Conservation (phyloP, 2,113 vertebrate species). For the Pionites leucogaster region DNA sequence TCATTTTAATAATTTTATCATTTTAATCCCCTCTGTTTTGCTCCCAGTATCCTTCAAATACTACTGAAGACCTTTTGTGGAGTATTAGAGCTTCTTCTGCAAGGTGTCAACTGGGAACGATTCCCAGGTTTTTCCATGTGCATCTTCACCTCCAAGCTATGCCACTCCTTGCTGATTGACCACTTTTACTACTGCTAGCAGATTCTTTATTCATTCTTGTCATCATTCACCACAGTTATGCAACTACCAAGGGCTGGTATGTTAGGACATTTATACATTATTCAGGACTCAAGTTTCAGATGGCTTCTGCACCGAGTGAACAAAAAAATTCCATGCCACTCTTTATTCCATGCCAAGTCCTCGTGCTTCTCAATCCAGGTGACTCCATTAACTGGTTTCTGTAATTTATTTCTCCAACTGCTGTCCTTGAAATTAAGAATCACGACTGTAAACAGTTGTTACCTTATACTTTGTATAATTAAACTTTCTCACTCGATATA, state of each 20-base stretch:
- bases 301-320: background rate
- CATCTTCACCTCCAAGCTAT: background rate
- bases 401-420: background rate
- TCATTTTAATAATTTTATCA: background rate
- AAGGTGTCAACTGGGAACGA: background rate
- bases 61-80: background rate
- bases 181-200: background rate
- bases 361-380: background rate
- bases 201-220: background rate
- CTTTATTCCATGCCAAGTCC: background rate
- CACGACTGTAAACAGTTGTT: background rate
- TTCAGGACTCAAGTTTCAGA: background rate
- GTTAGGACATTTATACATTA: background rate
- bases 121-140: background rate
- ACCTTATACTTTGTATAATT: background rate
- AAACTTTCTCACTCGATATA: background rate
- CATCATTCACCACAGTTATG: background rate
- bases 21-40: background rate
- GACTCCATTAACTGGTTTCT: background rate
- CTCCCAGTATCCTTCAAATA: background rate
- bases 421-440: background rate
- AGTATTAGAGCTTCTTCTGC: background rate
- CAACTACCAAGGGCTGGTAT: background rate
- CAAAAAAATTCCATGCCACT: background rate
- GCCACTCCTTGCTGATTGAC: background rate